These are phyloP conservation scores for Ambastaia sidthimunki DNA, from an alignment of 2,797 vertebrate species.

Conservation along the genomic window DNA sequence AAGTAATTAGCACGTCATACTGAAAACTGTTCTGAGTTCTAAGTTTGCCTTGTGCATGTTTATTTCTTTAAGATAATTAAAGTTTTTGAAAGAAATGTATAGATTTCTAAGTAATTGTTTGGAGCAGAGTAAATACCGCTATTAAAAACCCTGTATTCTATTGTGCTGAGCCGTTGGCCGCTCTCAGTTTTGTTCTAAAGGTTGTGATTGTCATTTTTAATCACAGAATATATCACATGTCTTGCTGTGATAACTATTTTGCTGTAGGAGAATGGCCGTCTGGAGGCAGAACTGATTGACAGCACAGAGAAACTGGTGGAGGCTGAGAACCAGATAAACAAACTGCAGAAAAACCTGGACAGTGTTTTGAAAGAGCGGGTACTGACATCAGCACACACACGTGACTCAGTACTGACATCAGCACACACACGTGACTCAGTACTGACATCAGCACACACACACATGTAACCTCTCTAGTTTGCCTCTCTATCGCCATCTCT, in stretches of 20 bases:
- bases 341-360: conserved; percentile 89
- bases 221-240: background rate
- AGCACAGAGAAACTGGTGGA: conserved; percentile 82
- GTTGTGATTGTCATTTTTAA: background rate
- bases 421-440: background rate
- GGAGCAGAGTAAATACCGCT: background rate
- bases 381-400: background rate
- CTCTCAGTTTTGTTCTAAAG: background rate
- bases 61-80: too few relatives aligned
- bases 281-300: conserved; percentile 90
- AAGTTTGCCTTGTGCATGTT: too few relatives aligned
- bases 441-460: background rate
- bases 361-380: conserved; percentile 91
- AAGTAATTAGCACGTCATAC: conserved; percentile 75
- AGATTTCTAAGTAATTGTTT: too few relatives aligned
- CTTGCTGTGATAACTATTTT: conserved; percentile 23
- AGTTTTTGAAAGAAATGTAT: too few relatives aligned
- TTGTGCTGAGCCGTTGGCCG: too few relatives aligned
- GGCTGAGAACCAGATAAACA: conserved; percentile 80
- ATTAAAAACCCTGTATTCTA: background rate
- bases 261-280: conserved; percentile 87
- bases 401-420: background rate
- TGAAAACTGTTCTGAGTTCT: background rate
- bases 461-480: too few relatives aligned
- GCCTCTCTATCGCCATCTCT: too few relatives aligned